These are phyloP conservation scores for Ptilodon capucinus DNA, from an alignment of 2,888 invertebrate species.

Conservation along the genomic window DNA sequence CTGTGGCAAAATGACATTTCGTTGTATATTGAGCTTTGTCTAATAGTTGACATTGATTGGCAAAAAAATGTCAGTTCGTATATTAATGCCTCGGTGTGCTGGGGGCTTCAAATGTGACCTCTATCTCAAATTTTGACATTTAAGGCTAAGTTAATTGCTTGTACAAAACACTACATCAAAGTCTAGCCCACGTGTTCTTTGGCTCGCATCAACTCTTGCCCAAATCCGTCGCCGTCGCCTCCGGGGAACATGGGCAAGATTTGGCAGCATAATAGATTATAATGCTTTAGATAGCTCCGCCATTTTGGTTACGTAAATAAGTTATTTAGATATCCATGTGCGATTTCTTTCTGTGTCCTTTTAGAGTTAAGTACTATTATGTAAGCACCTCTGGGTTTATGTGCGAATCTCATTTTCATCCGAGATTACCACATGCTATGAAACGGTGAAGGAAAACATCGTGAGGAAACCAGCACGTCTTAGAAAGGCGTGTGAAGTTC, in stretches of 20 bases:
- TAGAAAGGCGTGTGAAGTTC: too few relatives aligned
- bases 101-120: neutral
- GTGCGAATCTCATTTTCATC: too few relatives aligned
- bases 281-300: neutral
- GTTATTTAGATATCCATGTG: neutral
- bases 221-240: neutral
- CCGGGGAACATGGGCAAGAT: neutral
- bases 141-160: neutral
- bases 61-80: too few relatives aligned
- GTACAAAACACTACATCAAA: neutral
- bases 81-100: too few relatives aligned
- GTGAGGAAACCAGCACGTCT: too few relatives aligned
- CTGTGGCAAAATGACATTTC: too few relatives aligned
- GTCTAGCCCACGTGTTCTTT: neutral
- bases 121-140: neutral
- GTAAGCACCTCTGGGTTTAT: too few relatives aligned
- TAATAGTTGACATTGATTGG: too few relatives aligned
- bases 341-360: neutral
- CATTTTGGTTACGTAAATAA: neutral
- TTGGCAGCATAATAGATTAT: neutral
- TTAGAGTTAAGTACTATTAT: conserved; percentile 13
- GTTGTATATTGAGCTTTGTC: too few relatives aligned
- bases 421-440: too few relatives aligned
- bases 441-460: too few relatives aligned
- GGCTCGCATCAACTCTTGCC: conserved; percentile 2